phyloP scores from a whole-genome alignment of 2,113 vertebrate genomes.

The Amphilophus citrinellus region DNA sequence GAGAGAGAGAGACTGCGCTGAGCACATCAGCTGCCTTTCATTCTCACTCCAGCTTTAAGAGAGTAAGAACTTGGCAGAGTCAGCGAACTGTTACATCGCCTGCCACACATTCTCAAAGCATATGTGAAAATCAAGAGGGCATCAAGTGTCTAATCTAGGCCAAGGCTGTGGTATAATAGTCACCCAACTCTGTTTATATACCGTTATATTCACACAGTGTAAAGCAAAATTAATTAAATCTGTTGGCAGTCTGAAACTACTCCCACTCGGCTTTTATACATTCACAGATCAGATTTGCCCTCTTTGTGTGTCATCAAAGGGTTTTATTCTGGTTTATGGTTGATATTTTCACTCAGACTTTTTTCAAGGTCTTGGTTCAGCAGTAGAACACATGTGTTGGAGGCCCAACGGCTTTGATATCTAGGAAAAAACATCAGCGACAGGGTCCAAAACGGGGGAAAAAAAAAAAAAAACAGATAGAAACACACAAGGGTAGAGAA shows the following conservation, averaged over 20 bases:
- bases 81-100: slow-evolving; percentile 38
- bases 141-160: slow-evolving; percentile 55
- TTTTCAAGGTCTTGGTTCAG: slow-evolving; percentile 50
- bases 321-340: slow-evolving; percentile 38
- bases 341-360: slow-evolving; percentile 40
- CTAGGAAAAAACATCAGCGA: slow-evolving; percentile 44
- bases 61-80: slow-evolving; percentile 49
- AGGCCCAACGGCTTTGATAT: slow-evolving; percentile 63
- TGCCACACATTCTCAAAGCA: slow-evolving; percentile 48
- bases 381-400: slow-evolving; percentile 59
- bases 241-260: slow-evolving; percentile 47
- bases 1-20: slow-evolving; percentile 16
- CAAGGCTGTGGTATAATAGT: slow-evolving; percentile 27
- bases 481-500: slow-evolving; percentile 10
- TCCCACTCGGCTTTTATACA: slow-evolving; percentile 23
- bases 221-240: slow-evolving; percentile 55
- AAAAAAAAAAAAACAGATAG: slow-evolving; percentile 2
- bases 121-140: slow-evolving; percentile 59
- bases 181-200: slow-evolving; percentile 31
- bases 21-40: slow-evolving; percentile 41
- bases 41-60: slow-evolving; percentile 31
- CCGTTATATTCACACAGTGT: slow-evolving; percentile 22
- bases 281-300: slow-evolving; percentile 29
- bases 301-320: slow-evolving; percentile 9
- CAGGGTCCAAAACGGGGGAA: slow-evolving; percentile 23